Conservation (phyloP, 2,113 vertebrate species). For the Lipotes vexillifer region DNA sequence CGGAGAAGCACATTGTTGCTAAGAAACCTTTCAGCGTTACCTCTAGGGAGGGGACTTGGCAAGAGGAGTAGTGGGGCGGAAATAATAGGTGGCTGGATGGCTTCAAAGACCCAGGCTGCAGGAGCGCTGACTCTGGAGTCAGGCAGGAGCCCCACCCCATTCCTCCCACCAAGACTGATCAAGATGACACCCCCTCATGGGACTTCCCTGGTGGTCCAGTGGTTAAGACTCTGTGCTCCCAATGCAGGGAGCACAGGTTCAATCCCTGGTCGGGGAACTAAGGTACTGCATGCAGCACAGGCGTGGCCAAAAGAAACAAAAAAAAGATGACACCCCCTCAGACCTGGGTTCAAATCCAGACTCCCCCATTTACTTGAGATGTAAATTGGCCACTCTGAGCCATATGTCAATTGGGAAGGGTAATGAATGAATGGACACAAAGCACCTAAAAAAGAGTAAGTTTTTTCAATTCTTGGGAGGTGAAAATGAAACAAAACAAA, state of each 20-base stretch:
- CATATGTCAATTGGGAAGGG: not conserved
- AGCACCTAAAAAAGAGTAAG: not conserved
- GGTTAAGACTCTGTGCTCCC: no score
- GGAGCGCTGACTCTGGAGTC: not conserved
- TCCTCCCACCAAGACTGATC: not conserved
- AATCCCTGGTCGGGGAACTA: no score
- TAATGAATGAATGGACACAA: rapidly evolving
- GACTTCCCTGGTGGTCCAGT: no score
- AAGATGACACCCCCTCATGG: not conserved
- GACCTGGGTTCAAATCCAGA: not conserved
- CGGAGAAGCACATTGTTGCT: slow-evolving; percentile 48
- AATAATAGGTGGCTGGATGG: not conserved
- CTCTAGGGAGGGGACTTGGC: not conserved
- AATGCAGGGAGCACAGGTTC: no score
- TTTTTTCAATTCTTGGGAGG: not conserved
- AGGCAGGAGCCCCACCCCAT: not conserved
- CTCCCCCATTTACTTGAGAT: not conserved
- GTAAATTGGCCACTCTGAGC: not conserved
- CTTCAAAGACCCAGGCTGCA: not conserved
- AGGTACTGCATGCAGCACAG: no score
- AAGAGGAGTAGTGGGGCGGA: not conserved
- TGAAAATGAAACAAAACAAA: not conserved
- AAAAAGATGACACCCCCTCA: not conserved
- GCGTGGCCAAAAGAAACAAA: no score
- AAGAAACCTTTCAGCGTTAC: not conserved